These are phyloP conservation scores for Holacanthella duospinosa DNA, from an alignment of 2,888 invertebrate genomes.

Conservation along the genomic window DNA sequence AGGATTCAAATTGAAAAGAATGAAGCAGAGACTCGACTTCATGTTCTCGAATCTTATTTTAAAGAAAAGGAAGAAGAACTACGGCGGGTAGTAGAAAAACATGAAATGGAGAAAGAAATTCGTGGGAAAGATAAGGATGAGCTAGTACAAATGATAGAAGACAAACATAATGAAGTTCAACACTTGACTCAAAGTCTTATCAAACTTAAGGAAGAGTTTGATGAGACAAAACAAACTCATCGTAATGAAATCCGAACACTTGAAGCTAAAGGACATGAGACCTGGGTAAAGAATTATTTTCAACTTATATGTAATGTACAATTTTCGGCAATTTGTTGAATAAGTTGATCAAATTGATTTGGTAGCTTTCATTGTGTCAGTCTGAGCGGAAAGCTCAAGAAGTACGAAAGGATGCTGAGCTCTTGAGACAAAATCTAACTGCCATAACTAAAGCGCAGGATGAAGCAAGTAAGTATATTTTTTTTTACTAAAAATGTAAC, in stretches of 20 bases:
- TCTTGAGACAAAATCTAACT: constrained; percentile 30
- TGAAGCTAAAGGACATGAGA: constrained; percentile 34
- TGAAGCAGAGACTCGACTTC: constrained; percentile 28
- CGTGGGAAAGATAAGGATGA: constrained; percentile 36
- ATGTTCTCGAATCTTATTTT: constrained; percentile 34
- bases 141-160: constrained; percentile 32
- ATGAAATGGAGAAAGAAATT: constrained; percentile 29
- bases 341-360: neutral
- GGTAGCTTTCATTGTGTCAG: constrained; percentile 36
- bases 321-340: neutral
- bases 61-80: constrained; percentile 36
- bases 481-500: too few relatives aligned
- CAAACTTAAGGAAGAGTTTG: constrained; percentile 31
- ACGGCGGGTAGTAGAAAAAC: constrained; percentile 27
- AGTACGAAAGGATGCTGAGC: constrained; percentile 31
- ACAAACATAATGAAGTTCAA: constrained; percentile 29
- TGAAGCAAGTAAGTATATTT: constrained; percentile 20
- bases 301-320: too few relatives aligned
- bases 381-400: constrained; percentile 35
- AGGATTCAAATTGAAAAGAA: constrained; percentile 24
- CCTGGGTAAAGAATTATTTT: too few relatives aligned
- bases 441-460: constrained; percentile 30
- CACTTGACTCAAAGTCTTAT: constrained; percentile 26
- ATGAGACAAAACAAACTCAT: constrained; percentile 31
- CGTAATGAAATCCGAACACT: constrained; percentile 31